These are phyloP conservation scores for Xestia xanthographa DNA, from an alignment of 2,888 invertebrate genomes.

Conservation along the genomic window DNA sequence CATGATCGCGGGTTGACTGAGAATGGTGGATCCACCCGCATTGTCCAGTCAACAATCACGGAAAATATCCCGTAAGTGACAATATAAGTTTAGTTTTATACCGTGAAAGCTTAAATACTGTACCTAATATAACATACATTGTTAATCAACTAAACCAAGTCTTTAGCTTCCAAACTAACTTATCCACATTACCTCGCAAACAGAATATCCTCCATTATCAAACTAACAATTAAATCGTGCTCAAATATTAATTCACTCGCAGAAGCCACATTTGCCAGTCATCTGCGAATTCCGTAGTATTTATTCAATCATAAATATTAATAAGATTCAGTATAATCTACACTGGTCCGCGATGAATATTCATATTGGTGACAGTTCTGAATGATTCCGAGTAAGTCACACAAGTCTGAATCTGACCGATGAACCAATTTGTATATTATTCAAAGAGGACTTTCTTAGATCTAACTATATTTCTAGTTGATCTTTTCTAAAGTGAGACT, in stretches of 20 bases:
- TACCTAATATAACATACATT: neutral
- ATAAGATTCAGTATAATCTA: constrained; percentile 46
- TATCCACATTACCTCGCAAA: neutral
- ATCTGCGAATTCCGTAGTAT: constrained; percentile 48
- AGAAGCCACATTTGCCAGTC: constrained; percentile 28
- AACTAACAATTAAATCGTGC: constrained; percentile 15
- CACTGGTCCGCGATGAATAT: constrained; percentile 59
- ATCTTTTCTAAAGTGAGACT: neutral
- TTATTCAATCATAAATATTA: constrained; percentile 68
- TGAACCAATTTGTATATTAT: constrained; percentile 16
- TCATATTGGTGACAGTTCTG: constrained; percentile 52
- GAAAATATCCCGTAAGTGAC: no score
- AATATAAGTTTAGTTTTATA: no score
- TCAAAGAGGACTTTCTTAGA: constrained; percentile 14
- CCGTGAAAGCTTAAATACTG: no score
- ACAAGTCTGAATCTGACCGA: constrained; percentile 17
- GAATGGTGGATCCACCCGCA: no score
- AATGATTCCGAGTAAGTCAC: constrained; percentile 29
- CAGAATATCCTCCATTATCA: constrained; percentile 3
- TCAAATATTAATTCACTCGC: constrained; percentile 27
- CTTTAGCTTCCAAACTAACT: neutral
- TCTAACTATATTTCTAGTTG: neutral
- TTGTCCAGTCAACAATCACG: no score
- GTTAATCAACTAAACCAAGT: neutral
- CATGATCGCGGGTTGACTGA: no score